A percentile compares a stretch with the other conserved stretches of the same genome.
Conservation (phyloP, 1,140 invertebrate genomes). For the Lordiphosa stackelbergi region DNA sequence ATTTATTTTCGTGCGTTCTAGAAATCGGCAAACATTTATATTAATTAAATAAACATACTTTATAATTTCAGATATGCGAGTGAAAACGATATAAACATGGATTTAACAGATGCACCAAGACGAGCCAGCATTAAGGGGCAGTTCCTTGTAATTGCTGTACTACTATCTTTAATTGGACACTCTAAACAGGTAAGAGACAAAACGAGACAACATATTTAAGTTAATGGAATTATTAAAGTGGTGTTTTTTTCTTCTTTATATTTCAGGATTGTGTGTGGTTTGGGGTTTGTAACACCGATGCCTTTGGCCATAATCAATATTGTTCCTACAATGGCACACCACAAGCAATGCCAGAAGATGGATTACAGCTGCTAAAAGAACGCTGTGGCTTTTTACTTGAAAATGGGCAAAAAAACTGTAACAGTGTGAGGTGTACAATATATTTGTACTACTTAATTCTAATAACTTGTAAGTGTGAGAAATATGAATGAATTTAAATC, state of each 20-base stretch:
- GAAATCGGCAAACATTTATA: too few relatives aligned
- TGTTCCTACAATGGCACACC: conserved; percentile 86
- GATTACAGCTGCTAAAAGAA: conserved; percentile 80
- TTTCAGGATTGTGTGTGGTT: conserved; percentile 86
- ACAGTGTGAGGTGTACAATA: too few relatives aligned
- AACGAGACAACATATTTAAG: too few relatives aligned
- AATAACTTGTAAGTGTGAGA: too few relatives aligned
- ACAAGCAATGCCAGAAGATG: conserved; percentile 78
- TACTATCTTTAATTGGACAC: conserved; percentile 24
- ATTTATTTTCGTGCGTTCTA: too few relatives aligned
- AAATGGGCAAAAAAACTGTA: conserved; percentile 78
- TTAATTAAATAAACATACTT: too few relatives aligned
- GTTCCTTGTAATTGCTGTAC: conserved; percentile 18
- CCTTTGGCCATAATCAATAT: conserved; percentile 78
- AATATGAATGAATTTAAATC: too few relatives aligned
- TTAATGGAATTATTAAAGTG: too few relatives aligned
- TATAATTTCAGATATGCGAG: not conserved
- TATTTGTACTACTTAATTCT: too few relatives aligned
- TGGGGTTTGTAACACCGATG: conserved; percentile 81
- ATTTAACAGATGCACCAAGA: not conserved
- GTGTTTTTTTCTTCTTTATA: too few relatives aligned
- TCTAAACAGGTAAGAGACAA: conserved; percentile 32
- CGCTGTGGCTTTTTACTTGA: conserved; percentile 84
- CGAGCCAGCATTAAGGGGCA: too few relatives aligned
- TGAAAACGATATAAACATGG: conserved; percentile 1